These are phyloP conservation scores for Coendou prehensilis DNA, from an alignment of 2,797 vertebrate species.

Conservation along the genomic window DNA sequence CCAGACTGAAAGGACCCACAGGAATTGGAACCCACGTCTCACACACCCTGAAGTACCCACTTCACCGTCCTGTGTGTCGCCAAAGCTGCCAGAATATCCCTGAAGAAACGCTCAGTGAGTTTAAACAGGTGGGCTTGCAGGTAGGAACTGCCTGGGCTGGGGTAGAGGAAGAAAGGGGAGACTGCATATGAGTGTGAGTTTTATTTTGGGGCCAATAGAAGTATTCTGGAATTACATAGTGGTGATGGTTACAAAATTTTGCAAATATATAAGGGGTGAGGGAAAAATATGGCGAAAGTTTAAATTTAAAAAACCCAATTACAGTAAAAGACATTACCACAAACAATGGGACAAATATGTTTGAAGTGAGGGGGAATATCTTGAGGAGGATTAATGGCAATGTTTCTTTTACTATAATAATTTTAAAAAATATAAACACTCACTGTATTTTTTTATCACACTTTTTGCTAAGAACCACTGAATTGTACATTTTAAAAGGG, in stretches of 20 bases:
- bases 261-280: background rate
- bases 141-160: accelerated
- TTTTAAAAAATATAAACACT: background rate
- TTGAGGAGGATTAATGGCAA: background rate
- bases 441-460: background rate
- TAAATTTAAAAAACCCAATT: background rate
- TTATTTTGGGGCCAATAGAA: background rate
- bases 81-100: background rate
- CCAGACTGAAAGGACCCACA: too few species aligned
- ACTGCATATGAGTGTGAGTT: accelerated
- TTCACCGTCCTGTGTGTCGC: accelerated
- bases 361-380: background rate
- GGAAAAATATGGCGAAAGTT: background rate
- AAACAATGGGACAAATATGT: background rate
- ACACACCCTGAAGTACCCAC: accelerated
- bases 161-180: accelerated
- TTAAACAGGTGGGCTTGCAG: background rate
- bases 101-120: background rate
- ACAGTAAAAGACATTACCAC: background rate
- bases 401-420: background rate
- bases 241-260: background rate
- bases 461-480: background rate
- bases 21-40: background rate
- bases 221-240: background rate
- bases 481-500: background rate